phyloP scores from a whole-genome alignment of 2,113 vertebrate species.

The Hyaena hyaena region DNA sequence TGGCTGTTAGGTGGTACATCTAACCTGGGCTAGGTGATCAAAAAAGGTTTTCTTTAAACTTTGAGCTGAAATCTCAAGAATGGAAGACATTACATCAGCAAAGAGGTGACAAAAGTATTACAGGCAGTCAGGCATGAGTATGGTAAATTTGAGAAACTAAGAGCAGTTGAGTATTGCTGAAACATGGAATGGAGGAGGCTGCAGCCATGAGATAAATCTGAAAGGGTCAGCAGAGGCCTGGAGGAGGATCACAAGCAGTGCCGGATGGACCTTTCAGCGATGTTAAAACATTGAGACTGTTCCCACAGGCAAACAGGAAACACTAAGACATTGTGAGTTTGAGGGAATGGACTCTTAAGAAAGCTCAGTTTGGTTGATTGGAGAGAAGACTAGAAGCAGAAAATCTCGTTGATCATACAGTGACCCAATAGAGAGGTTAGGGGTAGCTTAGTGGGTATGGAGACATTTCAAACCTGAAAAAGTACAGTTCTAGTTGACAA shows the following conservation, averaged over 20 bases:
- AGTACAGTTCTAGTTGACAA: not conserved
- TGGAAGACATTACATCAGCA: not conserved
- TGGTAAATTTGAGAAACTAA: not conserved
- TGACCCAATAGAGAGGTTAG: not conserved
- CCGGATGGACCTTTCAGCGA: not conserved
- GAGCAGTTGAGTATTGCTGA: not conserved
- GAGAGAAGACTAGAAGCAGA: not conserved
- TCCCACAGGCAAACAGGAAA: conserved; percentile 8
- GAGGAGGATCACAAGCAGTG: not conserved
- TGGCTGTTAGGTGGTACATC: not conserved
- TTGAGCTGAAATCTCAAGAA: not conserved
- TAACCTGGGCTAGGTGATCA: not conserved
- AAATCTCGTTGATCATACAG: not conserved
- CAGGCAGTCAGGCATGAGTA: not conserved
- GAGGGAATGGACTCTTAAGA: not conserved
- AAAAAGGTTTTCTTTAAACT: not conserved
- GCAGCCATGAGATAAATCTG: not conserved
- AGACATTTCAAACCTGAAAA: not conserved
- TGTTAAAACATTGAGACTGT: not conserved
- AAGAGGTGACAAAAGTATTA: not conserved
- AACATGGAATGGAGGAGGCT: not conserved
- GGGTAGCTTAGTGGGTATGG: not conserved
- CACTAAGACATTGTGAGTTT: not conserved
- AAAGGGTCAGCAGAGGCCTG: not conserved
- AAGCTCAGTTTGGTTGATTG: not conserved